Evolutionary conservation across 2,888 invertebrate species (phyloP).

Genomic region (Pollenia amentaria): DNA sequence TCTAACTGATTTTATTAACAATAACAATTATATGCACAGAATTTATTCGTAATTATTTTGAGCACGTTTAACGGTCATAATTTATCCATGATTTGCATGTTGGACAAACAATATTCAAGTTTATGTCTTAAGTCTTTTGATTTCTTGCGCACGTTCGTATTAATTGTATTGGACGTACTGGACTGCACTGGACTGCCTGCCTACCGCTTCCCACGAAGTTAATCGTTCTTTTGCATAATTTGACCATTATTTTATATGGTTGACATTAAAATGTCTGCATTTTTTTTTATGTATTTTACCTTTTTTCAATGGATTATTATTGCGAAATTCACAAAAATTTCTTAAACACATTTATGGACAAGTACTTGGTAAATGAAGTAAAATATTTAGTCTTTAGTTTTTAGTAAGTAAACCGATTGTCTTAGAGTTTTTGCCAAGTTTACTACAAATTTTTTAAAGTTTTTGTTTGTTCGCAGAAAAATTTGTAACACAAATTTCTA

Average conservation of each 20-base stretch:
- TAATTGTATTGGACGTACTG: background rate
- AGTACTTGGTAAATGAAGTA: background rate
- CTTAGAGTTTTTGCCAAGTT: constrained; percentile 48
- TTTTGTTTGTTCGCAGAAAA: constrained; percentile 3
- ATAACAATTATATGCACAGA: too few relatives aligned
- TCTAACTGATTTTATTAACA: too few relatives aligned
- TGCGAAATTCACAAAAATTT: constrained; percentile 42
- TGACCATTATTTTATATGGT: constrained; percentile 44
- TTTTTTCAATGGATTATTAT: background rate
- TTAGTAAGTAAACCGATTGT: background rate
- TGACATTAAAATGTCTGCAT: constrained; percentile 56
- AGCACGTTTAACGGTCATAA: constrained; percentile 63
- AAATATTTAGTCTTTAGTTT: constrained; percentile 12
- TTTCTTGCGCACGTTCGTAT: constrained; percentile 13
- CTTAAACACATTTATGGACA: constrained; percentile 21
- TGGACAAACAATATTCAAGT: constrained; percentile 38
- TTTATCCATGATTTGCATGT: constrained; percentile 40
- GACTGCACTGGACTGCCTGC: background rate
- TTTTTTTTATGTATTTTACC: background rate
- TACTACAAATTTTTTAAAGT: background rate
- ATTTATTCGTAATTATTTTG: constrained; percentile 30
- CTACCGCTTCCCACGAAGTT: constrained; percentile 49
- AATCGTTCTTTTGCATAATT: constrained; percentile 60
- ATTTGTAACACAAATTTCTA: constrained; percentile 50
- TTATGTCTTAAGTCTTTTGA: constrained; percentile 58